These are phyloP conservation scores for Erebia epiphron DNA, from an alignment of 2,888 invertebrate species.

Conservation along the genomic window DNA sequence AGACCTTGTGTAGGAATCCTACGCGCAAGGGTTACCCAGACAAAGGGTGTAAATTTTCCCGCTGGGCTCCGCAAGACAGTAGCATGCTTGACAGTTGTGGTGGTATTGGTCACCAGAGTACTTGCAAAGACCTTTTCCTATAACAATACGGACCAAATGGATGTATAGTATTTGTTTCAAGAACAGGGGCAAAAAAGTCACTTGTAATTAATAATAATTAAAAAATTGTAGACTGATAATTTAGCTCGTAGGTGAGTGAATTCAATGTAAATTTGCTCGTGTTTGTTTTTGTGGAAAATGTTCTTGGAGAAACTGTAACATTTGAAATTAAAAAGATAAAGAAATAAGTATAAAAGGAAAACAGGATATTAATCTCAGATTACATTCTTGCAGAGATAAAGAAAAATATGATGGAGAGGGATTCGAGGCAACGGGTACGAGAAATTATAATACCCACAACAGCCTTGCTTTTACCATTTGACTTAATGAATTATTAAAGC, in stretches of 20 bases:
- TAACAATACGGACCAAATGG: constrained; percentile 14
- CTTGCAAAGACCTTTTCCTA: constrained; percentile 47
- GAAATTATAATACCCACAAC: neutral
- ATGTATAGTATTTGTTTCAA: constrained; percentile 2
- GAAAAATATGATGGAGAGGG: neutral
- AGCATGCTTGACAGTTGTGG: constrained; percentile 49
- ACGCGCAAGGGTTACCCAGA: constrained; percentile 48
- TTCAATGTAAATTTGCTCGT: neutral
- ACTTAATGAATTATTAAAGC: constrained; percentile 5
- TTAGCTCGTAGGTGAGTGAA: neutral
- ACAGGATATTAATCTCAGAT: constrained; percentile 8
- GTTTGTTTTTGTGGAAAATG: neutral
- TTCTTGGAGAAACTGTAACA: neutral
- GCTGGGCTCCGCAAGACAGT: constrained; percentile 42
- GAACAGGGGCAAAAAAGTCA: neutral
- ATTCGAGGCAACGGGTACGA: constrained; percentile 2
- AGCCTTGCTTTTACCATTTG: constrained; percentile 1
- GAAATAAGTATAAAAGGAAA: neutral
- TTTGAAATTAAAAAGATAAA: neutral
- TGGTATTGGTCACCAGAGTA: constrained; percentile 52
- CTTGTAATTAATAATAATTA: neutral
- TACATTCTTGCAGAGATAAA: constrained; percentile 4
- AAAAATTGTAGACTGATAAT: neutral
- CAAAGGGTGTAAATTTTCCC: constrained; percentile 46
- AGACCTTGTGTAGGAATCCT: constrained; percentile 37